Evolutionary conservation across 2,113 vertebrate genomes (phyloP), one percentile per base, ranked within the genome.

Genomic region (Columbina picui): DNA sequence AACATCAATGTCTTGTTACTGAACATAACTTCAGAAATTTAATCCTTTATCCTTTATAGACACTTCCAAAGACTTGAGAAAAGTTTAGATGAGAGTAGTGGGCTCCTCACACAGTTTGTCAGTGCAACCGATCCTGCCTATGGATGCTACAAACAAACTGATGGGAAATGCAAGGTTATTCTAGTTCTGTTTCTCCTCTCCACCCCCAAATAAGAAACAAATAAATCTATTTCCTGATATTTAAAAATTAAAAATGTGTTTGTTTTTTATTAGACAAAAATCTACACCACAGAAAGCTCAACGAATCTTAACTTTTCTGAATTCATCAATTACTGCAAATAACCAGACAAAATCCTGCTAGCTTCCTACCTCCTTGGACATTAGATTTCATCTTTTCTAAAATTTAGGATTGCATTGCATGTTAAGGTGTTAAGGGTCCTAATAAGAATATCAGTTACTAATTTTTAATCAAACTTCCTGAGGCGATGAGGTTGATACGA

Each of bases 401-500:
- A 69, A 71, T 52, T 86, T 83, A 73, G 45, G 36, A 17, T 61
- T 73, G 8, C 9, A 43, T 10, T 76, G 43, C n/a, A 63, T n/a
- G 5, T 64, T 82, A 90, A 69, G 6, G 11, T n/a, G 5, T 64
- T 82, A 90, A 69, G 6, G 11, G 21, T 59, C 52, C 41, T 67
- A 63, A 71, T 55, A 84, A 91, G 67, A 94, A 36, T 14, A 95
- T 32, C 21, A 41, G 36, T 27, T 73, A 53, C 4, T 67, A 26
- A 63, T 50, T 87, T 93, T 85, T 78, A 95, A 85, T 64, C 70
- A 32, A 85, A 0, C 14, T 92, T 82, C 67, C 63, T 53, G 36
- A 83, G 38, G 21, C 0, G 0, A 73, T 23, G 32, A 0, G 0
- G 49, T 25, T 80, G 55, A 68, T 68, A 38, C 2, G 5, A 56